Evolutionary conservation across 2,888 invertebrate genomes (phyloP), one percentile per base, ranked within the genome.

Genomic region (Nezara viridula): DNA sequence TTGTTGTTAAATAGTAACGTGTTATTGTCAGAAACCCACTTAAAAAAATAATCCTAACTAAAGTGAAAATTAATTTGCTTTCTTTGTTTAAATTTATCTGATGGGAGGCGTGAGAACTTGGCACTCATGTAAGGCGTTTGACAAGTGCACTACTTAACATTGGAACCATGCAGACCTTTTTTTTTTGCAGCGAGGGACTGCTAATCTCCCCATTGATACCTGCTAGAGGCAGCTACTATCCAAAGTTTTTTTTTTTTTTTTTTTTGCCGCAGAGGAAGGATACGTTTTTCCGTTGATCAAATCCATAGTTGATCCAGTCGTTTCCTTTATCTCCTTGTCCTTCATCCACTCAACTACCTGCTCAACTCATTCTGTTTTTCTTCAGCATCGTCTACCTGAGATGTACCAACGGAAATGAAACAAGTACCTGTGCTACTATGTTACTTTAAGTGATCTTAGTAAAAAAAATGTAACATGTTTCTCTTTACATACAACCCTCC

Each of bases 231-330:
- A 40, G 40, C 77, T 44, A n/a, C 44, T n/a, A 24, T 44, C 44
- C 81, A 14, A 44, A 4, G 44, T 44, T 44, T 44, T 44, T n/a
- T 4, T 14, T 1, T 55, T 0, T 55, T 55, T 12, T 85, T 86
- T 86, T 55, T 55, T 60, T 40, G 21, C 16, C 10, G 5, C 37
- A 37, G 50, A 86, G 86, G 86, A 86, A 86, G 86, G 86, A 86
- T 86, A 32, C 16, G 52, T 86, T 86, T 86, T 86, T 86, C 86
- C 86, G 86, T 86, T 86, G n/a, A 86, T 86, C 52, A 55, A 52
- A 55, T 86, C 60, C 86, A 86, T 55, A 60, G 27, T 60, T 47
- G 37, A 81, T 44, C n/a, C 44, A 44, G 14, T 44, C 44, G 44
- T 47, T 40, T 81, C 81, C 44, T 73, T 44, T 81, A 44, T 24